A percentile compares a stretch with the other conserved stretches of the same genome.
phyloP scores from a whole-genome alignment of 2,888 invertebrate species.

The Lumbricus terrestris region DNA sequence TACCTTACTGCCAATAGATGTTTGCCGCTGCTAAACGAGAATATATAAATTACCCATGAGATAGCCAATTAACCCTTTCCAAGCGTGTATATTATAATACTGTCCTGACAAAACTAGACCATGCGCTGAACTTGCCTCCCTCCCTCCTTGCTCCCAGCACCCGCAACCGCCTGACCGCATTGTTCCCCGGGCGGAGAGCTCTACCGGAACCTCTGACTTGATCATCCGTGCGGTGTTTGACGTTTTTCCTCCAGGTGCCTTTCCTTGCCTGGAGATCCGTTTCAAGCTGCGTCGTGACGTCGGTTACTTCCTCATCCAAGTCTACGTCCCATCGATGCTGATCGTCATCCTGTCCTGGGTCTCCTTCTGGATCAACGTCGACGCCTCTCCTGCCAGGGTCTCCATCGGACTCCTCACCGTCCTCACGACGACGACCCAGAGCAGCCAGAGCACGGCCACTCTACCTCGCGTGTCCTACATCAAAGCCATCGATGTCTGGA shows the following conservation, averaged over 20 bases:
- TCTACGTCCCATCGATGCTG: conserved; percentile 40
- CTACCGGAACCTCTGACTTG: not conserved
- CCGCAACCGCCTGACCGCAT: too few relatives aligned
- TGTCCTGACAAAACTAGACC: too few relatives aligned
- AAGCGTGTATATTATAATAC: too few relatives aligned
- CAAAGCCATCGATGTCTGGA: conserved; percentile 74
- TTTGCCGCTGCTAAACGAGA: too few relatives aligned
- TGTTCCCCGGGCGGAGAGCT: too few relatives aligned
- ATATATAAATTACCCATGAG: too few relatives aligned
- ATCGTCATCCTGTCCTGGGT: conserved; percentile 94
- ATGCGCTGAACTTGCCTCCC: too few relatives aligned
- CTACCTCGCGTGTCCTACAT: conserved; percentile 87
- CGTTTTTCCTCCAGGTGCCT: conserved; percentile 36
- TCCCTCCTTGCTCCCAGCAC: too few relatives aligned
- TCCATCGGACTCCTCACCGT: conserved; percentile 83
- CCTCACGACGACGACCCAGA: conserved; percentile 74
- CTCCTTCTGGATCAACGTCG: conserved; percentile 83
- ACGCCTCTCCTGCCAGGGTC: conserved; percentile 84
- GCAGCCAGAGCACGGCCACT: conserved; percentile 84
- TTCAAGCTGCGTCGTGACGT: conserved; percentile 38
- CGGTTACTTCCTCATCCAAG: conserved; percentile 40
- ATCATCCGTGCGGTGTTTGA: not conserved
- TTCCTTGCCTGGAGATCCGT: conserved; percentile 38
- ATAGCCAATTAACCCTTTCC: too few relatives aligned
- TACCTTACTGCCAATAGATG: too few relatives aligned